Percentiles rank a stretch among this genome's conserved stretches.
Conservation (phyloP, 1,140 invertebrate species). For the Periplaneta americana region DNA sequence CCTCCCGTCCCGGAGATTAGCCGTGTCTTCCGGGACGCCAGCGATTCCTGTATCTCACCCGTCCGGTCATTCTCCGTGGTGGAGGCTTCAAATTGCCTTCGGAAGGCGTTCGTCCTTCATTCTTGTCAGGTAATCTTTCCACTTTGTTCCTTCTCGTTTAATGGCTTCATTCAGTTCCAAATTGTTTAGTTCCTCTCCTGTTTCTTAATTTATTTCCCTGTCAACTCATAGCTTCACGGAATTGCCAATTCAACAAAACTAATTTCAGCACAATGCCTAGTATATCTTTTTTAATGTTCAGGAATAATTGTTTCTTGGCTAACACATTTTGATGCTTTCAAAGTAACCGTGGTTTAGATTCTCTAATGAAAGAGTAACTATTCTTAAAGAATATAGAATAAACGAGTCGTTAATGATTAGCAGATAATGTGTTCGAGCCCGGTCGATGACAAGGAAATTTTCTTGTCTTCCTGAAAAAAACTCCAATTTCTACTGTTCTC, state of each 20-base stretch:
- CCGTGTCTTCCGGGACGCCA: neutral
- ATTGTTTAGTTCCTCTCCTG: neutral
- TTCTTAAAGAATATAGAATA: too few relatives aligned
- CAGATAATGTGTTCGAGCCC: too few relatives aligned
- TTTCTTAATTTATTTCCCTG: neutral
- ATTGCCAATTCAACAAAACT: neutral
- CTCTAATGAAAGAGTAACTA: too few relatives aligned
- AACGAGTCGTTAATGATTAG: too few relatives aligned
- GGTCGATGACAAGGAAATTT: too few relatives aligned
- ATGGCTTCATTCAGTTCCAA: neutral
- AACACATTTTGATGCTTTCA: too few relatives aligned
- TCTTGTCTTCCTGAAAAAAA: too few relatives aligned
- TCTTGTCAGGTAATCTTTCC: neutral
- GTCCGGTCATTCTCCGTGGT: neutral
- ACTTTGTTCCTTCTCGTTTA: neutral
- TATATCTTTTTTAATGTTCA: too few relatives aligned
- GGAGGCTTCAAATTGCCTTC: neutral
- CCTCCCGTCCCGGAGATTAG: neutral
- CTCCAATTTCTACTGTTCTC: too few relatives aligned
- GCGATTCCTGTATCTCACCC: neutral
- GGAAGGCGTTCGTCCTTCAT: neutral
- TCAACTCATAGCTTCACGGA: neutral
- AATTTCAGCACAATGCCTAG: neutral
- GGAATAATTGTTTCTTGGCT: too few relatives aligned
- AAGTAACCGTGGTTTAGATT: too few relatives aligned